Evolutionary conservation across 2,113 vertebrate genomes (phyloP).

Genomic region (Zapornia atra): DNA sequence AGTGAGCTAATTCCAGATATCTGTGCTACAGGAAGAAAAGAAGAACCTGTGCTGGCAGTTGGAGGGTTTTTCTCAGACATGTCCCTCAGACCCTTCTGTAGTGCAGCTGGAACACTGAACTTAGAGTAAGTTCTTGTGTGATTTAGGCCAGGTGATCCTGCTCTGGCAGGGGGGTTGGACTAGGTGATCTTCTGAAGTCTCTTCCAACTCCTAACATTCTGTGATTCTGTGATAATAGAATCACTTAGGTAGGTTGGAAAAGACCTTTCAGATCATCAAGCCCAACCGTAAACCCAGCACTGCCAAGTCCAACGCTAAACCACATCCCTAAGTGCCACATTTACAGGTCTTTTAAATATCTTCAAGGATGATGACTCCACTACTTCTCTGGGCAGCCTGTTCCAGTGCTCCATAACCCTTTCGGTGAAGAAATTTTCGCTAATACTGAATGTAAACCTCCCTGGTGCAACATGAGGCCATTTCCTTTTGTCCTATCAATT

Average conservation of each 20-base stretch:
- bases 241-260: not conserved
- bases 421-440: not conserved
- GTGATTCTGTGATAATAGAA: not conserved
- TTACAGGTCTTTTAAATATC: not conserved
- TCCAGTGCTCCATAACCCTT: not conserved
- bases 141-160: no score
- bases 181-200: no score
- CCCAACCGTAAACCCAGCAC: fast-evolving
- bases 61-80: not conserved
- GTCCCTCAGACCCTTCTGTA: not conserved
- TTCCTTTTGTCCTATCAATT: not conserved
- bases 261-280: not conserved
- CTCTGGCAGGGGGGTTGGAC: no score
- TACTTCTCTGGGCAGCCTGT: not conserved
- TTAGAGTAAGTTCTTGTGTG: not conserved
- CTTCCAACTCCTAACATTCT: no score
- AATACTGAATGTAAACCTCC: not conserved
- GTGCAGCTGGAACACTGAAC: not conserved
- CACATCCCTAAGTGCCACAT: fast-evolving
- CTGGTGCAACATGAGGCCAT: not conserved
- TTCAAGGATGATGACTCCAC: not conserved
- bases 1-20: not conserved
- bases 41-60: not conserved
- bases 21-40: not conserved
- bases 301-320: not conserved